phyloP scores from a whole-genome alignment of 2,797 vertebrate genomes.

The Heliangelus exortis region DNA sequence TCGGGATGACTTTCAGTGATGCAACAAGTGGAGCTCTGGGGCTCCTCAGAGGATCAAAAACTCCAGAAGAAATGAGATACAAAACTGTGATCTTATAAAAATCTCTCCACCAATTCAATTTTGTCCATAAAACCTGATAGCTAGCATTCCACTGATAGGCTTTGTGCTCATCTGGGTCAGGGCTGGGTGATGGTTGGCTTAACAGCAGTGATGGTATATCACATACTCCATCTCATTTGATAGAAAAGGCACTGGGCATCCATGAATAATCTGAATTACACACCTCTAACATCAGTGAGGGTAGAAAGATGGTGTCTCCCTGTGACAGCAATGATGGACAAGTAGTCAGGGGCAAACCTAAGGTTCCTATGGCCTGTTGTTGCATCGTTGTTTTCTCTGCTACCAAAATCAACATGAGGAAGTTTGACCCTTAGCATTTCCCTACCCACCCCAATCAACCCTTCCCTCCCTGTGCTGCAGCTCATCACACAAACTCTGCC shows the following conservation, averaged over 20 bases:
- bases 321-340: background rate
- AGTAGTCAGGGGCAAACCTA: background rate
- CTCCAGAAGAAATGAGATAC: background rate
- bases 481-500: background rate
- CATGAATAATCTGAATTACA: background rate
- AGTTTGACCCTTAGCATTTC: background rate
- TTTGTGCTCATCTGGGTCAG: background rate
- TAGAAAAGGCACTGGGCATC: background rate
- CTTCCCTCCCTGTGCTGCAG: background rate
- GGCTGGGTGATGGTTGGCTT: background rate
- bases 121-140: background rate
- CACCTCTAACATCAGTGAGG: background rate
- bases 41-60: background rate
- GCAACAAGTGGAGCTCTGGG: background rate
- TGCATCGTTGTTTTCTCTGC: background rate
- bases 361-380: background rate
- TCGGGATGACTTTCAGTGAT: background rate
- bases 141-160: background rate
- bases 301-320: background rate
- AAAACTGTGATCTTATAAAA: background rate
- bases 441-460: accelerated
- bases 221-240: background rate
- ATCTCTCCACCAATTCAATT: background rate
- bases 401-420: background rate
- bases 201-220: background rate